phyloP scores from a whole-genome alignment of 2,888 invertebrate species.

The Drosophila diplacantha region DNA sequence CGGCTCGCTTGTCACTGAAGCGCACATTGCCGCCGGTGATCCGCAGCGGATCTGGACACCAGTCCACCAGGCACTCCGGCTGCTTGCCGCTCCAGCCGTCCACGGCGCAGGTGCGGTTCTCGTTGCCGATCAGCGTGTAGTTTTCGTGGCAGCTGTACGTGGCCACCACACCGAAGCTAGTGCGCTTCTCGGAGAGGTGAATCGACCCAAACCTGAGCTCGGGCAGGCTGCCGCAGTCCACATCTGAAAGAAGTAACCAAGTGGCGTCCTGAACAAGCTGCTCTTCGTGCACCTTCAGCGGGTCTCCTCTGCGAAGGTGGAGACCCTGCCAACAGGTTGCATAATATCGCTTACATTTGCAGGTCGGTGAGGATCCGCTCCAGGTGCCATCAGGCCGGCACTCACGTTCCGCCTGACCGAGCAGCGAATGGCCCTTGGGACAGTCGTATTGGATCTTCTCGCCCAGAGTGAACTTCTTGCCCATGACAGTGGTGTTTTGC shows the following conservation, averaged over 20 bases:
- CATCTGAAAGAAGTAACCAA: constrained; percentile 80
- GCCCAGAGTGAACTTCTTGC: constrained; percentile 84
- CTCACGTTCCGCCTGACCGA: constrained; percentile 83
- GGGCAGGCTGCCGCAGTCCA: constrained; percentile 86
- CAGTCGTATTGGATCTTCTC: constrained; percentile 86
- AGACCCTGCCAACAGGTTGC: not conserved
- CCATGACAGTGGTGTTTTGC: constrained; percentile 88
- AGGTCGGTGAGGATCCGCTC: constrained; percentile 88
- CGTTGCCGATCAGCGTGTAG: constrained; percentile 88
- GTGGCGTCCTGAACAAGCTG: too few species aligned
- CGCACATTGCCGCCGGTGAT: constrained; percentile 87
- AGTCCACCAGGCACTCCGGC: constrained; percentile 89
- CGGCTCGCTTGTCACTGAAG: constrained; percentile 86
- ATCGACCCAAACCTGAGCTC: constrained; percentile 86
- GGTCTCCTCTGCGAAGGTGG: not conserved
- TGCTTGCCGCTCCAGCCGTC: constrained; percentile 88
- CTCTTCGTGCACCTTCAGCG: not conserved
- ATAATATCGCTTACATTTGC: constrained; percentile 85
- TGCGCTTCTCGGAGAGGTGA: constrained; percentile 83
- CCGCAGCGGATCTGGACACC: constrained; percentile 91
- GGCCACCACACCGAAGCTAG: constrained; percentile 88
- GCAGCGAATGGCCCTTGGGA: constrained; percentile 88
- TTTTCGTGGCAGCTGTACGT: constrained; percentile 89
- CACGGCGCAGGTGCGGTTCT: constrained; percentile 85
- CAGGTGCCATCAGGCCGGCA: constrained; percentile 89